Evolutionary conservation across 2,797 vertebrate genomes (phyloP).

Genomic region (Geotrypetes seraphini): DNA sequence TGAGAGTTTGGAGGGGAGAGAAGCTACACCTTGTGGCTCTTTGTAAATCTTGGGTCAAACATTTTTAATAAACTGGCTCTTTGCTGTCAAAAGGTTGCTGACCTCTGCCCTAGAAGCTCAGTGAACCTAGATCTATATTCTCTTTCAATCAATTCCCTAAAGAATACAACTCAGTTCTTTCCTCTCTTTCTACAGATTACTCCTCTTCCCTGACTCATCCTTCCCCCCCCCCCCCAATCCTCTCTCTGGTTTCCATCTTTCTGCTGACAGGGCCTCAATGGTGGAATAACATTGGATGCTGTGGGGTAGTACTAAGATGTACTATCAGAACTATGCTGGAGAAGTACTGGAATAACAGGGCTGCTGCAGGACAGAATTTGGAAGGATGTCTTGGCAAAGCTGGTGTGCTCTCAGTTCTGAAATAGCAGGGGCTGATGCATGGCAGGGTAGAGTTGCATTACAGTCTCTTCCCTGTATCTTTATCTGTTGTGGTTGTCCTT

Average conservation of each 20-base stretch:
- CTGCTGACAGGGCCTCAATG: no score
- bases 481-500: neutral
- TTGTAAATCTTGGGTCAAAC: no score
- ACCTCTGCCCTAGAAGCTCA: no score
- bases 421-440: neutral
- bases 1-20: no score
- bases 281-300: neutral
- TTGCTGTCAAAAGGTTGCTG: no score
- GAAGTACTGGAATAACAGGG: no score
- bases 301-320: neutral
- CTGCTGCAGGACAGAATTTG: neutral
- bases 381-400: neutral
- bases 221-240: no score
- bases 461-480: constrained; percentile 2
- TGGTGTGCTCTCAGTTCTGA: no score
- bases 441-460: neutral
- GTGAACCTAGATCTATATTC: neutral
- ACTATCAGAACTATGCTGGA: no score
- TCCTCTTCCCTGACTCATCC: neutral
- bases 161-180: neutral
- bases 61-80: no score
- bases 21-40: no score
- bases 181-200: neutral
- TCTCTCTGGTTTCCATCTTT: no score
- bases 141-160: neutral